A percentile compares a stretch with the other conserved stretches of the same genome.
Evolutionary conservation across 92 coral and sea anemone species (phyloP).

Genomic region (Porites evermanni): DNA sequence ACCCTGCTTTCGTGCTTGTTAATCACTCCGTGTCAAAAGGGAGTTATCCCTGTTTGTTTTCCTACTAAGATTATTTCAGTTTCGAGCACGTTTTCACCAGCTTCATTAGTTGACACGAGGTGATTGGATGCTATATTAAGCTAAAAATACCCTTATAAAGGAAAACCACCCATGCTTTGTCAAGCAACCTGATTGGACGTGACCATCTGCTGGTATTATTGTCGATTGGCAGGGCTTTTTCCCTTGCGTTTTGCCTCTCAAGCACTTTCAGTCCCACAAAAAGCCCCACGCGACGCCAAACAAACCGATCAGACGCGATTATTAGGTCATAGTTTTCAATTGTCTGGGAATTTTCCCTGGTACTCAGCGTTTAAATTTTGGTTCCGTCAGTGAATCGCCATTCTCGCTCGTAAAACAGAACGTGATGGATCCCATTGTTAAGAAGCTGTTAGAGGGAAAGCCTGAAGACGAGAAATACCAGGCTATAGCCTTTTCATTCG

Average conservation of each 20-base stretch:
- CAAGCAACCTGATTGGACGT: no score
- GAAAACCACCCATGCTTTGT: no score
- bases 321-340: not conserved
- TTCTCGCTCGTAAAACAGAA: not conserved
- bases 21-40: not conserved
- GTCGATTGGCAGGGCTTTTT: no score
- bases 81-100: constrained; percentile 1
- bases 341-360: constrained; percentile 24
- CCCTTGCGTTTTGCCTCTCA: not conserved
- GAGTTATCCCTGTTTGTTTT: not conserved
- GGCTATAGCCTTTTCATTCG: constrained; percentile 52
- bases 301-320: not conserved
- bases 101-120: not conserved
- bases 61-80: not conserved
- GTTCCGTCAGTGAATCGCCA: not conserved
- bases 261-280: constrained; percentile 7
- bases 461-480: constrained; percentile 14
- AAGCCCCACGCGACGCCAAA: constrained; percentile 1
- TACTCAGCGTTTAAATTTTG: not conserved
- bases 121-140: constrained; percentile 35
- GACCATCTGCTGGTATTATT: no score
- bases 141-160: not conserved
- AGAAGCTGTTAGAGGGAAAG: constrained; percentile 32
- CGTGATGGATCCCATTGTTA: constrained; percentile 49
- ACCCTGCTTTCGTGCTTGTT: not conserved